A percentile compares a stretch with the other conserved stretches of the same genome.
Conservation (phyloP, 1,140 invertebrate genomes). For the Philotrypesis tridentata region DNA sequence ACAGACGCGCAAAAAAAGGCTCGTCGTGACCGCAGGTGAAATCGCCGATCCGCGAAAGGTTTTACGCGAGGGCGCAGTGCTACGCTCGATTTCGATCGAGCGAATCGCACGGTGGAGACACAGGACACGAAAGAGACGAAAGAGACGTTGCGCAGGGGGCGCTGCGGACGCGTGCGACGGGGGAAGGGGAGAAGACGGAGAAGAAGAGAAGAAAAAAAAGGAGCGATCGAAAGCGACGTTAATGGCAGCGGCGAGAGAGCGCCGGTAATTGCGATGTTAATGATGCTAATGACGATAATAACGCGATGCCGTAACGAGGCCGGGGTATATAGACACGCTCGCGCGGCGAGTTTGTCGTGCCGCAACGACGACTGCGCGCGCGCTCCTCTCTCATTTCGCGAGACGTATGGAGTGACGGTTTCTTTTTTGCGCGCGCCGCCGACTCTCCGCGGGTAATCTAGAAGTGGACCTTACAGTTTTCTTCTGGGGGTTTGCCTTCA, state of each 20-base stretch:
- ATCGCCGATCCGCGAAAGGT: constrained; percentile 47
- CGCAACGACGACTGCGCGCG: too few species aligned
- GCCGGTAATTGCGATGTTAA: constrained; percentile 19
- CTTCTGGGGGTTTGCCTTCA: not conserved
- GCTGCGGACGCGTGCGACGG: too few species aligned
- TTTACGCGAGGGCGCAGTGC: not conserved
- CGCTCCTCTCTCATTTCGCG: not conserved
- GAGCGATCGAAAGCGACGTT: constrained; percentile 21
- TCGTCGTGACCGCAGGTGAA: constrained; percentile 50
- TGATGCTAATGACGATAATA: constrained; percentile 25
- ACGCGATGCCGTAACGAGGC: not conserved
- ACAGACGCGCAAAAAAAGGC: not conserved
- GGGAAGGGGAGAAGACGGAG: too few species aligned
- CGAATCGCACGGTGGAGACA: not conserved
- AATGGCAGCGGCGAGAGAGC: not conserved
- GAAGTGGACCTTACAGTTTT: not conserved
- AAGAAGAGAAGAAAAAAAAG: not conserved
- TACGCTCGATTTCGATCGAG: constrained; percentile 32
- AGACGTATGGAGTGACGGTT: not conserved
- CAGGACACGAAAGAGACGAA: not conserved
- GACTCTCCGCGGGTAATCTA: not conserved
- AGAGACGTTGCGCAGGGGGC: not conserved
- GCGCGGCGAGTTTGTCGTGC: not conserved
- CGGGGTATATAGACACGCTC: not conserved
- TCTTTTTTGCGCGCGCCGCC: not conserved